Conservation (phyloP, 2,888 invertebrate species). For the Meandrusa payeni region DNA sequence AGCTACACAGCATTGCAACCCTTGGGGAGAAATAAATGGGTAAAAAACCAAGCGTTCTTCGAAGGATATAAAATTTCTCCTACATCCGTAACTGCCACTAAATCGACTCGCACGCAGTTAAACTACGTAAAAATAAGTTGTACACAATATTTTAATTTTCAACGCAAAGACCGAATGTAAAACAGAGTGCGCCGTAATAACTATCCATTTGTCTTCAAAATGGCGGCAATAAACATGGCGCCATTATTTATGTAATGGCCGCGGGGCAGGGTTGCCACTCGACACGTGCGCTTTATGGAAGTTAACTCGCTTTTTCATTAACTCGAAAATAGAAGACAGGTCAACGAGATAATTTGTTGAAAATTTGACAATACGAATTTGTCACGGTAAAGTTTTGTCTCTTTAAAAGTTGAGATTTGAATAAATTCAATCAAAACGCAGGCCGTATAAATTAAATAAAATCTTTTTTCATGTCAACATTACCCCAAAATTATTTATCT, state of each 20-base stretch:
- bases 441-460: too few relatives aligned
- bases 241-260: constrained; percentile 80
- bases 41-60: constrained; percentile 33
- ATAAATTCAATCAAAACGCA: too few relatives aligned
- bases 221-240: constrained; percentile 79
- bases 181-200: constrained; percentile 77
- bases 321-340: too few relatives aligned
- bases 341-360: constrained; percentile 46
- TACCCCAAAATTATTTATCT: too few relatives aligned
- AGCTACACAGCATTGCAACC: constrained; percentile 10
- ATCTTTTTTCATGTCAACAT: too few relatives aligned
- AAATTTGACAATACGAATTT: constrained; percentile 8
- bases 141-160: constrained; percentile 79
- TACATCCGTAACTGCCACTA: constrained; percentile 45
- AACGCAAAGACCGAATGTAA: constrained; percentile 72
- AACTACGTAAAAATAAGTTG: constrained; percentile 68
- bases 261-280: constrained; percentile 68
- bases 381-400: too few relatives aligned
- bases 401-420: too few relatives aligned
- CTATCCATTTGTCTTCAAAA: constrained; percentile 81
- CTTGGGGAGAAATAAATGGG: constrained; percentile 29
- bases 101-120: constrained; percentile 73
- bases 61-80: constrained; percentile 45
- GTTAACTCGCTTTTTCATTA: constrained; percentile 74
- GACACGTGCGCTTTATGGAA: constrained; percentile 72